A percentile compares a stretch with the other conserved stretches of the same genome.
Conservation (phyloP, 2,113 vertebrate species). For the Gracilinanus agilis region DNA sequence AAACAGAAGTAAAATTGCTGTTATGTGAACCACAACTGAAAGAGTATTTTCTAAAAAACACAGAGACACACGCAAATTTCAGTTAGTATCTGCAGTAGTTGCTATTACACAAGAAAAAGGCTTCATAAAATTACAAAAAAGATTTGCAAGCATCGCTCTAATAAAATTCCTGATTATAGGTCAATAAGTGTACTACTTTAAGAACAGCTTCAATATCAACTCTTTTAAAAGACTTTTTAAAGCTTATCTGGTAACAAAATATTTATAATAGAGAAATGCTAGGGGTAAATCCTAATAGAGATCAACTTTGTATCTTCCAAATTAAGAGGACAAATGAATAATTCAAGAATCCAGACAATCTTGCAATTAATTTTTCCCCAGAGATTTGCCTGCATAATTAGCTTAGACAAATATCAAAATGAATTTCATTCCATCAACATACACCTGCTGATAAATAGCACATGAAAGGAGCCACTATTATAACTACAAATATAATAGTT, state of each 20-base stretch:
- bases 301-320: slow-evolving; percentile 12
- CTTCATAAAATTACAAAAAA: slow-evolving; percentile 45
- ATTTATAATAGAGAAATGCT: not conserved
- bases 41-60: slow-evolving; percentile 6
- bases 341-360: slow-evolving; percentile 28
- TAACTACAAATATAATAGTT: not conserved
- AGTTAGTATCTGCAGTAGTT: slow-evolving; percentile 33
- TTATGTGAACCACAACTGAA: slow-evolving; percentile 32
- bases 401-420: slow-evolving; percentile 40
- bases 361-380: slow-evolving; percentile 8
- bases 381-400: not conserved
- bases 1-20: not conserved
- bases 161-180: slow-evolving; percentile 39
- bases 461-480: not conserved
- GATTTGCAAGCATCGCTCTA: slow-evolving; percentile 23
- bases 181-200: slow-evolving; percentile 1
- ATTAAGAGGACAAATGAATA: slow-evolving; percentile 30
- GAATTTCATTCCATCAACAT: slow-evolving; percentile 43
- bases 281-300: slow-evolving; percentile 19
- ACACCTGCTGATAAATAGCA: slow-evolving; percentile 14
- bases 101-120: slow-evolving; percentile 35
- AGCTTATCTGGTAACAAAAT: slow-evolving; percentile 7
- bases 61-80: slow-evolving; percentile 13
- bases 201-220: slow-evolving; percentile 41
- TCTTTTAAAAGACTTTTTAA: slow-evolving; percentile 43